Base-by-base conservation (phyloP, 2,113 vertebrate species). In the Elephantulus edwardii region DNA sequence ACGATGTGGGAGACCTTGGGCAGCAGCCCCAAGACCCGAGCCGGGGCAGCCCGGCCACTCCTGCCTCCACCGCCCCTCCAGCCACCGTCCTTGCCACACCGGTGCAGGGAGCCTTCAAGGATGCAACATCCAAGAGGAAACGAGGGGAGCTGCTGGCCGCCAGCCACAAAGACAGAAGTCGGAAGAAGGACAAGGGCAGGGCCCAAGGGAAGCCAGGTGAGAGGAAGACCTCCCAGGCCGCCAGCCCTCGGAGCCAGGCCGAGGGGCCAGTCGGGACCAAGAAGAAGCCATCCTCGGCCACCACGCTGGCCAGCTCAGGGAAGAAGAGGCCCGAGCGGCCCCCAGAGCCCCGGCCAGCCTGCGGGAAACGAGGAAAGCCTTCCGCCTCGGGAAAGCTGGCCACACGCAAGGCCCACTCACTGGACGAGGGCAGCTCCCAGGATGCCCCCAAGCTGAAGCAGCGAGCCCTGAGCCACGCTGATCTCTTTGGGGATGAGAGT, bases 401-500 rank as follows among this genome's bases (percentile, higher is more conserved):
- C 0, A 96, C 95, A 2, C 94, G 91, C 24, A 97, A 96, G 85
- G 97, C 95, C 1, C 66, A n/a, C 56, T 81, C 94, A 38, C 91
- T 95, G 33, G 96, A 92, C 0, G 95, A 96, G 11, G 81, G 83
- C 3, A 77, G 93, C 5, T 48, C 83, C 0, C 97, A 90, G 88
- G 91, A 91, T 1, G 56, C 81, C 22, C 68, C 80, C 80, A 96
- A 90, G 54, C 93, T 60, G 50, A 99, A 98, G 91, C 97, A 96
- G 64, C 94, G 76, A 91, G 97, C 97, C 28, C 58, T 99, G 88
- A 99, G 99, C 91, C 99, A 99, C 0, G 98, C 96, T 0, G 99
- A 99, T 72, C 97, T 99, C 86, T 99, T 99, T 14, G 99, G 99
- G 0, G 99, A 99, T 0, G 99, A 99, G 95, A 99, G 99, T 0